Base-by-base conservation (phyloP, 2,888 invertebrate species). In the Drosophila mimetica region DNA sequence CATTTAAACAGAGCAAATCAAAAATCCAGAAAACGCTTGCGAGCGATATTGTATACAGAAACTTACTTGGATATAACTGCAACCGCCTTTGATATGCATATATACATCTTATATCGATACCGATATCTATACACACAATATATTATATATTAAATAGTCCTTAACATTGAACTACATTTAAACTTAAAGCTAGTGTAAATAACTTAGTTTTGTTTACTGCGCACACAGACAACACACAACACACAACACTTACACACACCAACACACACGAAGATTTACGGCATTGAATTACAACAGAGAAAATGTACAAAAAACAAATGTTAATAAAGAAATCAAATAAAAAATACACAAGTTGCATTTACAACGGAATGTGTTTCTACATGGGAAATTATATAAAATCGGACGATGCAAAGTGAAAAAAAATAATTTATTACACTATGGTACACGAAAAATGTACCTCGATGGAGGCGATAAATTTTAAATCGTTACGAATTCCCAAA, bases 11-110 rank as follows among this genome's bases (percentile, higher is more conserved):
- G 75, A 65, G 54, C 60, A 53, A 77, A 42, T 70, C 52, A 61
- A 61, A 63, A 66, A n/a, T n/a, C 25, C 32, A 64, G 50, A 78
- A 60, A 44, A 36, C 64, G 52, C 6, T 52, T 58, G 46, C 37
- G 55, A 64, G 57, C 63, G 74, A 57, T 47, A 74, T 46, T 48
- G 50, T 84, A 80, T 86, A 80, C 80, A 84, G 77, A 77, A 67
- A 84, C 61, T 69, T 65, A 80, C 59, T 80, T 84, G 78, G 73
- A 72, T 73, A 55, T 53, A 65, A 76, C 69, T 59, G 74, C 79
- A 76, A 87, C 80, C 84, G 88, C 88, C 87, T 86, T 83, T 88
- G 85, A 83, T 83, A 86, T 79, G 70, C 76, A 76, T 88, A 82
- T 87, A 81, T 75, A 80, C 71, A 73, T 53, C 65, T 50, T 50